Conservation (phyloP, 2,888 invertebrate species). For the Platycheirus albimanus region DNA sequence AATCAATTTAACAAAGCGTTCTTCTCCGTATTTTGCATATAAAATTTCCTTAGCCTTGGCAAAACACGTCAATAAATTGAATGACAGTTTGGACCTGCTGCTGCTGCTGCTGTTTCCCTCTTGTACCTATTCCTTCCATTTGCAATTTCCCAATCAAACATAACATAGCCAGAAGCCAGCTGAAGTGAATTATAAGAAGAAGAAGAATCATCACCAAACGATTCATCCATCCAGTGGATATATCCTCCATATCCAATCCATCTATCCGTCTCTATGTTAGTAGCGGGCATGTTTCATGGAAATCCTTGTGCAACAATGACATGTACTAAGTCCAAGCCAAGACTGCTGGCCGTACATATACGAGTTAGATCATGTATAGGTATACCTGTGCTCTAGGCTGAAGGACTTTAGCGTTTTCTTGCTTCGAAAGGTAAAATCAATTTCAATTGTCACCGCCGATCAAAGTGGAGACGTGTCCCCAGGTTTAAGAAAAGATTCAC, state of each 20-base stretch:
- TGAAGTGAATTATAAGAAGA: conserved; percentile 63
- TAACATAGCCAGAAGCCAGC: conserved; percentile 62
- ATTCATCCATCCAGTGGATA: conserved; percentile 64
- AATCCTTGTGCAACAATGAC: conserved; percentile 61
- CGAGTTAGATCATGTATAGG: neutral
- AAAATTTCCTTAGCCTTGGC: conserved; percentile 51
- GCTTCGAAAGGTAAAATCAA: conserved; percentile 62
- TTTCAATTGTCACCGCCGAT: conserved; percentile 75
- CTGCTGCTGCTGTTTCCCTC: neutral
- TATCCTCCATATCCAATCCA: conserved; percentile 38
- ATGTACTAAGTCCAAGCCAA: conserved; percentile 7
- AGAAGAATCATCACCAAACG: conserved; percentile 58
- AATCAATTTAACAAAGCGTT: conserved; percentile 66
- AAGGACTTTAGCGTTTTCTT: conserved; percentile 31
- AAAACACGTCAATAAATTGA: conserved; percentile 73
- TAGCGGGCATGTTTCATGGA: conserved; percentile 57
- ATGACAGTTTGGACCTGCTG: conserved; percentile 54
- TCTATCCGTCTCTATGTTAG: conserved; percentile 34
- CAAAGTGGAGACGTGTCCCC: conserved; percentile 71
- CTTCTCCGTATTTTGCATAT: conserved; percentile 63
- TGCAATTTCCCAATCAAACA: conserved; percentile 62
- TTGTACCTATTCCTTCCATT: neutral
- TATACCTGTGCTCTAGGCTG: conserved; percentile 24
- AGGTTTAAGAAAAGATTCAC: conserved; percentile 68
- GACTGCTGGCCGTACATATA: no score